Percentiles rank a stretch among this genome's conserved stretches.
Evolutionary conservation across 2,888 invertebrate species (phyloP).

Genomic region (Leucoptera coffeella): DNA sequence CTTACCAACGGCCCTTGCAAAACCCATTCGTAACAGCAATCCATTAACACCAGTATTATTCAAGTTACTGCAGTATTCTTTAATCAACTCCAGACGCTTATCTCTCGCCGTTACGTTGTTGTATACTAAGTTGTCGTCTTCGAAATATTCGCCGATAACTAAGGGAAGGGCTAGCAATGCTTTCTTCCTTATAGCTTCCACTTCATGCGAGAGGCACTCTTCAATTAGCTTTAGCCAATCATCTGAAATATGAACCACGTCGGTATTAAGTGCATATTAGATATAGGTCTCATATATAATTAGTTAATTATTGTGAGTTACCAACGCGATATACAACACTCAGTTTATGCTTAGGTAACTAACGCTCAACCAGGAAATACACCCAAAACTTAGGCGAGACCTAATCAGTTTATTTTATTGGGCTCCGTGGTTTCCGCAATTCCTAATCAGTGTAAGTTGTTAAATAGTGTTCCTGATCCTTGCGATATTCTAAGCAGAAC

Average conservation of each 20-base stretch:
- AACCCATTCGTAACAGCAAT: conserved; percentile 75
- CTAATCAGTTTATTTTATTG: too few species aligned
- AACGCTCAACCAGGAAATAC: too few species aligned
- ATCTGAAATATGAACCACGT: conserved; percentile 46
- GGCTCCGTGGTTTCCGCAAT: too few species aligned
- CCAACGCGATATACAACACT: too few species aligned
- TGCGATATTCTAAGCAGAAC: too few species aligned
- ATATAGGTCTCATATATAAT: too few species aligned
- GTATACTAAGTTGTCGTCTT: conserved; percentile 22
- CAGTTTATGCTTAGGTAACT: too few species aligned
- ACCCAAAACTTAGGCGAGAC: too few species aligned
- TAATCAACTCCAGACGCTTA: conserved; percentile 49
- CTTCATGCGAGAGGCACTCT: conserved; percentile 70
- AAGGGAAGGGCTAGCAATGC: conserved; percentile 72
- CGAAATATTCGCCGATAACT: conserved; percentile 58
- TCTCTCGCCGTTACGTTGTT: conserved; percentile 29
- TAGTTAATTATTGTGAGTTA: too few species aligned
- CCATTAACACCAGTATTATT: conserved; percentile 51
- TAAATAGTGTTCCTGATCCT: too few species aligned
- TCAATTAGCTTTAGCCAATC: conserved; percentile 72
- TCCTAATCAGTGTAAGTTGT: too few species aligned
- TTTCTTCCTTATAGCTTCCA: conserved; percentile 61
- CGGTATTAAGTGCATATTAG: too few species aligned
- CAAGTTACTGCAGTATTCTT: conserved; percentile 44
- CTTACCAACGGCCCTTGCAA: conserved; percentile 75